Evolutionary conservation across 2,888 invertebrate genomes (phyloP), one percentile per base, ranked within the genome.

Genomic region (Meta bourneti): DNA sequence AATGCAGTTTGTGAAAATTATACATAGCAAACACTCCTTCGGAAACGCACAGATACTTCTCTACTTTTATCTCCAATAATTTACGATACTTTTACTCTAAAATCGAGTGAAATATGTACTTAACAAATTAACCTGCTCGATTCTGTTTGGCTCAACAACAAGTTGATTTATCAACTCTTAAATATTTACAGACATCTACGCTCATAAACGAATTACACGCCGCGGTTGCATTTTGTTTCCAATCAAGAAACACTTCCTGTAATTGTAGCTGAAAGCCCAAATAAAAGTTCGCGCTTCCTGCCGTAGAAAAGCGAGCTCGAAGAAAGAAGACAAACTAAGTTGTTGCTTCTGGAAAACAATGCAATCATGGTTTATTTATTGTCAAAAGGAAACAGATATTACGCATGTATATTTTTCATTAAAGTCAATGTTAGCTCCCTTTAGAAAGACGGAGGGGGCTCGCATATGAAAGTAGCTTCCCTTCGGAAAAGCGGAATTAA

Each of bases 371-470:
- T 69, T 85, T 90, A 90, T 85, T 81, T 85, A 80, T 90, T 81
- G 90, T 48, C 85, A 19, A 84, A 54, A 90, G 84, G 75, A 85
- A 85, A 90, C 90, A 90, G 79, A 81, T 75, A 85, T 70, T 85
- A 90, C 75, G 80, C 80, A 81, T 85, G 85, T 90, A 81, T 90
- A 80, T 90, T 90, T 90, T 90, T 89, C 83, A 83, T 89, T 89
- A 89, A 70, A 89, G 82, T 77, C 71, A 71, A 83, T 89, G 77
- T 83, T 78, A 72, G 71, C 49, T 83, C 71, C 78, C 72, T 89
- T 83, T 78, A 83, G 70, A 70, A 19, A 89, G 52, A 19, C 48
- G 48, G 51, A n/a, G n/a, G n/a, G 70, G 71, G 77, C 13, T 71
- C 71, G 77, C 77, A 89, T 89, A 82, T 74, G 77, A 71, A 86